Conservation (phyloP, 1,140 invertebrate species). For the Drosophila pandora region DNA sequence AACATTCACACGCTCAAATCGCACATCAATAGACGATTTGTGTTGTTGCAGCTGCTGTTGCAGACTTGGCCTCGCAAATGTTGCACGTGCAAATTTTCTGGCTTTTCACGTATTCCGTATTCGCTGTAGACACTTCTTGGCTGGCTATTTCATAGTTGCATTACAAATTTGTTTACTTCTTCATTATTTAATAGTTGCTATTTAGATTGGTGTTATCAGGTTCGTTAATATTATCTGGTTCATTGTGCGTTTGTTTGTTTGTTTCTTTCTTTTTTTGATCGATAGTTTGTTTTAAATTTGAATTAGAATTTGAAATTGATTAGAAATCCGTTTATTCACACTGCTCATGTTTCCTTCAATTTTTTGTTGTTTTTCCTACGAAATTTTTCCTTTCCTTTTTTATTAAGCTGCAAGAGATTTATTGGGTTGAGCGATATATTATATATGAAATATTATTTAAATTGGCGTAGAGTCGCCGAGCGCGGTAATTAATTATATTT, state of each 20-base stretch:
- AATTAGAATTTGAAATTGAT: conserved; percentile 28
- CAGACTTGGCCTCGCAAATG: conserved; percentile 16
- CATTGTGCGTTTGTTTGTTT: conserved; percentile 68
- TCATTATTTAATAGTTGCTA: conserved; percentile 22
- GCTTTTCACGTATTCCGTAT: conserved; percentile 30
- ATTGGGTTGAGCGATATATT: conserved; percentile 23
- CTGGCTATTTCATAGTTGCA: conserved; percentile 47
- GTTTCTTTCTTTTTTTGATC: conserved; percentile 46
- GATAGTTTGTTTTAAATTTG: conserved; percentile 40
- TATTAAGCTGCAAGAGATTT: conserved; percentile 56
- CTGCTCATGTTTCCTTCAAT: conserved; percentile 46
- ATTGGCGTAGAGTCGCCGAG: conserved; percentile 21
- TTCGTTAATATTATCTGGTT: conserved; percentile 51
- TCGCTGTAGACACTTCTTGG: conserved; percentile 24
- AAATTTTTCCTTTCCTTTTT: conserved; percentile 27
- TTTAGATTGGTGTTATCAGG: conserved; percentile 58
- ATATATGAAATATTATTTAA: conserved; percentile 33
- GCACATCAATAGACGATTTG: conserved; percentile 80
- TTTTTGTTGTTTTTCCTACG: conserved; percentile 12
- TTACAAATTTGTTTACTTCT: conserved; percentile 39
- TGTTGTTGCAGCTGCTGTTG: conserved; percentile 25
- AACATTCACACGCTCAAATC: conserved; percentile 83
- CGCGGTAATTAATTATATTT: conserved; percentile 42
- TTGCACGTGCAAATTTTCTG: conserved; percentile 32
- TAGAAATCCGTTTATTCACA: conserved; percentile 44